Conservation (phyloP, 2,113 vertebrate genomes). For the Callopanchax toddi region DNA sequence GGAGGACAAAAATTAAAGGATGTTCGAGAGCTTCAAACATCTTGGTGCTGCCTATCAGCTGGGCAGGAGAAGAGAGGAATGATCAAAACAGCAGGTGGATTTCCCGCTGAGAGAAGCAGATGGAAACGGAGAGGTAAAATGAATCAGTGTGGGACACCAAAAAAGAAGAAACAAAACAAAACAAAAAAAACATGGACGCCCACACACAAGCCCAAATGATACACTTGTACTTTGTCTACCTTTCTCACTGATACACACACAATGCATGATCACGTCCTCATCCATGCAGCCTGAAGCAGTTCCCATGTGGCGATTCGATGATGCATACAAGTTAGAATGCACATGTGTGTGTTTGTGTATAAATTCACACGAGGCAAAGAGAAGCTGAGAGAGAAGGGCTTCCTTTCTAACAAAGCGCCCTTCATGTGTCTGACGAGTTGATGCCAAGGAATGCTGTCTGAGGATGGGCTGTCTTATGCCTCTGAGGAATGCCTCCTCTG, state of each 20-base stretch:
- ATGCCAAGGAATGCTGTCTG: slow-evolving; percentile 75
- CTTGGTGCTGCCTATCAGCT: slow-evolving; percentile 46
- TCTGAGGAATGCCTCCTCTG: slow-evolving; percentile 57
- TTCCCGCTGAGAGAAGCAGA: slow-evolving; percentile 40
- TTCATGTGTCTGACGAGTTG: slow-evolving; percentile 71
- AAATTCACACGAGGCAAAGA: slow-evolving; percentile 2
- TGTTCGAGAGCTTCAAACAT: slow-evolving; percentile 21
- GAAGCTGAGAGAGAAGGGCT: slow-evolving; percentile 16
- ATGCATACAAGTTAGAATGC: slow-evolving; percentile 30
- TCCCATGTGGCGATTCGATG: slow-evolving; percentile 32
- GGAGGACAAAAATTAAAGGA: background rate
- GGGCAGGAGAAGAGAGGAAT: slow-evolving; percentile 42
- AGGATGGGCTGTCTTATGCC: slow-evolving; percentile 65
- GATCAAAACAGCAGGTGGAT: slow-evolving; percentile 68
- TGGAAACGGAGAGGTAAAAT: slow-evolving; percentile 10
- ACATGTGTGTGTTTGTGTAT: slow-evolving; percentile 13
- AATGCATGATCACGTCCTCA: slow-evolving; percentile 46
- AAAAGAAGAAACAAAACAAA: slow-evolving; percentile 4
- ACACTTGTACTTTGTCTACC: slow-evolving; percentile 27
- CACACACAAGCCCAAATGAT: slow-evolving; percentile 43
- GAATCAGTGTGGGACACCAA: slow-evolving; percentile 33
- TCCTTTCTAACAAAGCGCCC: slow-evolving; percentile 73
- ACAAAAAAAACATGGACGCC: slow-evolving; percentile 40
- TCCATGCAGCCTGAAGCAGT: slow-evolving; percentile 36
- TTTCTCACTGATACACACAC: slow-evolving; percentile 7